phyloP scores from a whole-genome alignment of 2,797 vertebrate genomes.

The Chiloscyllium punctatum region DNA sequence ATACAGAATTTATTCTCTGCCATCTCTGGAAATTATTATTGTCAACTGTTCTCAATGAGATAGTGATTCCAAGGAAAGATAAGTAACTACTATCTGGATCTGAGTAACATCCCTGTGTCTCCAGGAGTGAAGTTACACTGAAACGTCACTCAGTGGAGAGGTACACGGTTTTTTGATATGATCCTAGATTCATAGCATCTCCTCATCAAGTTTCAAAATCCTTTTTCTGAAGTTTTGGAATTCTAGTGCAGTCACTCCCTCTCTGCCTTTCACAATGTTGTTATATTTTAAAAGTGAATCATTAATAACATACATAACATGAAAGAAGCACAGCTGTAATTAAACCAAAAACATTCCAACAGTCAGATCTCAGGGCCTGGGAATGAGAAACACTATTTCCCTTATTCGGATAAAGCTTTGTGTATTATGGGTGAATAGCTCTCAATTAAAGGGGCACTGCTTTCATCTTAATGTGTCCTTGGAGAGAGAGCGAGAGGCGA shows the following conservation, averaged over 20 bases:
- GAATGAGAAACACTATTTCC: too few relatives aligned
- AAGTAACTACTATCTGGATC: not conserved
- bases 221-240: not conserved
- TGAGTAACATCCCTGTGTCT: not conserved
- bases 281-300: not conserved
- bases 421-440: not conserved
- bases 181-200: not conserved
- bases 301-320: slow-evolving; percentile 1
- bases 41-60: not conserved
- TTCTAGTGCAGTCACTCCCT: not conserved
- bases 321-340: not conserved
- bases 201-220: not conserved
- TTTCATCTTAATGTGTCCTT: not conserved
- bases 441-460: not conserved
- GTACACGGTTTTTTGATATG: not conserved
- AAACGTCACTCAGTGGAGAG: not conserved
- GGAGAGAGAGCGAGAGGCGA: not conserved
- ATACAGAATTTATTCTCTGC: not conserved
- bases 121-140: not conserved
- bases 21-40: not conserved
- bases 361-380: not conserved
- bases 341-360: not conserved
- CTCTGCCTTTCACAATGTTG: not conserved
- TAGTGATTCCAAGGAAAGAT: not conserved
- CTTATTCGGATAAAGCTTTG: not conserved